Conservation (phyloP, 2,888 invertebrate genomes). For the Anthophora plumipes region DNA sequence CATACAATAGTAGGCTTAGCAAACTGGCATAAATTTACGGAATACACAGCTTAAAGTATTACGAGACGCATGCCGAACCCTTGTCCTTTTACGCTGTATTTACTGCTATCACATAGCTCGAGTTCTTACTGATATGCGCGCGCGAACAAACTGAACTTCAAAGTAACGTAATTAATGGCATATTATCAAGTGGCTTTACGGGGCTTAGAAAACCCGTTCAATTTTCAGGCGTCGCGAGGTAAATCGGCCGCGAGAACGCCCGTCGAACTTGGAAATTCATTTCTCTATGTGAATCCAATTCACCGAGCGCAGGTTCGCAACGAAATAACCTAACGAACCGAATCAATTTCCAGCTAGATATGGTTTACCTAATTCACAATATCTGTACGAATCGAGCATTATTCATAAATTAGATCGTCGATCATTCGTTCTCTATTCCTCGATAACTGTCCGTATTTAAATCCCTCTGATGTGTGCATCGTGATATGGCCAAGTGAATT, state of each 20-base stretch:
- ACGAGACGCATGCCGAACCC: conserved; percentile 60
- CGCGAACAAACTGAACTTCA: conserved; percentile 15
- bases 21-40: conserved; percentile 79
- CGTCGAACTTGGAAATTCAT: conserved; percentile 16
- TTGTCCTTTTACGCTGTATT: conserved; percentile 55
- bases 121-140: conserved; percentile 20
- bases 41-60: conserved; percentile 68
- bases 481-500: too few species aligned
- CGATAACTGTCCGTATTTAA: neutral
- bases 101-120: conserved; percentile 37
- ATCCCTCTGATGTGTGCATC: neutral
- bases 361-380: neutral
- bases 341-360: neutral
- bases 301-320: neutral
- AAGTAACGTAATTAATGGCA: conserved; percentile 39
- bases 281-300: neutral
- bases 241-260: neutral
- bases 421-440: neutral
- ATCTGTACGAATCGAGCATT: neutral
- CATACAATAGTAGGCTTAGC: conserved; percentile 76
- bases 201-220: conserved; percentile 21
- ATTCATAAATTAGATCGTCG: neutral
- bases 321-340: neutral
- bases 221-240: conserved; percentile 18
- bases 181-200: conserved; percentile 38